A percentile compares a stretch with the other conserved stretches of the same genome.
These are phyloP conservation scores for Zhengitettix transpicula DNA, from an alignment of 2,888 invertebrate species.

Conservation along the genomic window DNA sequence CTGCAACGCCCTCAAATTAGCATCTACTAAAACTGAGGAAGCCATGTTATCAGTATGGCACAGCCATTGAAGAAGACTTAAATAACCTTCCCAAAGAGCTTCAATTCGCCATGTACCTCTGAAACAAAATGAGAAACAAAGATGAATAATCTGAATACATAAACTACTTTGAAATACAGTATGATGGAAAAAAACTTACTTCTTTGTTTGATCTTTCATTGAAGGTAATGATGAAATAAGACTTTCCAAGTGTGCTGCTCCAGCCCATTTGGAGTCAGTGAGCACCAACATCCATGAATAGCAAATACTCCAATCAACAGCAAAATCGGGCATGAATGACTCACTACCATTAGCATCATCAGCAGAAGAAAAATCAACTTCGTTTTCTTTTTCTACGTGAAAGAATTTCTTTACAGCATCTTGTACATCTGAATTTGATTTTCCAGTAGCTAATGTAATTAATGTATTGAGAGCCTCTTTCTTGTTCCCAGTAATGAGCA, in stretches of 20 bases:
- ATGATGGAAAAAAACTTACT: too few relatives aligned
- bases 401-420: too few relatives aligned
- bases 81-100: not conserved
- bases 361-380: not conserved
- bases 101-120: not conserved
- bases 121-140: not conserved
- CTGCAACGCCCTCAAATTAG: constrained; percentile 24
- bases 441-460: too few relatives aligned
- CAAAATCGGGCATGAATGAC: not conserved
- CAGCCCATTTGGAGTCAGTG: not conserved
- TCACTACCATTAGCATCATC: not conserved
- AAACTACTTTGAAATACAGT: too few relatives aligned
- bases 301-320: not conserved
- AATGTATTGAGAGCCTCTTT: not conserved
- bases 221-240: too few relatives aligned
- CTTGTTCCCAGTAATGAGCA: not conserved
- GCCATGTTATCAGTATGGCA: constrained; percentile 18
- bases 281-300: not conserved
- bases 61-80: not conserved
- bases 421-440: too few relatives aligned
- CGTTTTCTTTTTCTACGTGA: too few relatives aligned
- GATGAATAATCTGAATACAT: too few relatives aligned
- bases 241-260: not conserved
- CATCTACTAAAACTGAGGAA: constrained; percentile 26
- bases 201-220: too few relatives aligned